Base-by-base conservation (phyloP, 2,797 vertebrate species). In the Myotis vivesi region DNA sequence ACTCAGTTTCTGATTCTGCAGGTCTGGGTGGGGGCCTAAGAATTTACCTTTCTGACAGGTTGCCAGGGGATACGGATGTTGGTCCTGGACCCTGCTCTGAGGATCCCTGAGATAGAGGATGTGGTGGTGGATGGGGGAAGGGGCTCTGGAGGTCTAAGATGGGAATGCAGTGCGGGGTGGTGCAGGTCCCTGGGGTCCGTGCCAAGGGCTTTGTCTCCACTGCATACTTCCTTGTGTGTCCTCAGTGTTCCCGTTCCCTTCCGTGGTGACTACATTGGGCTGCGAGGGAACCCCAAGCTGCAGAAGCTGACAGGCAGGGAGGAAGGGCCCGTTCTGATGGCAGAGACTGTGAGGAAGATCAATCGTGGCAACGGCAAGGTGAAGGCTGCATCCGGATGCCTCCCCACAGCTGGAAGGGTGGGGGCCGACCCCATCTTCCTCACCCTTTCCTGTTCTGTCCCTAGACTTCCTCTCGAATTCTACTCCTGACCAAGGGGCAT, bases 341-440 rank as follows among this genome's bases (percentile, higher is more conserved):
- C 98, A 0, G 98, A 98, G 53, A 87, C 57, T 0, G 98, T 98
- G 95, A 96, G 64, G 89, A 99, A 98, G 94, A 98, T 99, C 98
- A 98, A 98, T 97, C 98, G 98, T 80, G 97, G 96, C 68, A 97
- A 73, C 0, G 98, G 98, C 91, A 99, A 99, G 98, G 98, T 99
- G 84, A 97, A 93, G 25, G 68, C 82, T 25, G 3, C 25, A 2
- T 28, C 41, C 85, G 8, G 5, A 0, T 20, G 30, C 51, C 36
- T 3, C 10, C 44, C 30, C 71, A 38, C 38, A 12, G 20, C 75
- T n/a, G 8, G 15, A 72, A 51, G 41, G 36, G 9, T 8, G 20
- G 46, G 16, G 33, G 16, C 9, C 11, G 10, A n/a, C 1, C 0
- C 10, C 46, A n/a, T 36, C 25, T 44, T 55, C 51, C 59, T 96